Evolutionary conservation across 2,113 vertebrate genomes (phyloP).

Genomic region (Phaetusa simplex): DNA sequence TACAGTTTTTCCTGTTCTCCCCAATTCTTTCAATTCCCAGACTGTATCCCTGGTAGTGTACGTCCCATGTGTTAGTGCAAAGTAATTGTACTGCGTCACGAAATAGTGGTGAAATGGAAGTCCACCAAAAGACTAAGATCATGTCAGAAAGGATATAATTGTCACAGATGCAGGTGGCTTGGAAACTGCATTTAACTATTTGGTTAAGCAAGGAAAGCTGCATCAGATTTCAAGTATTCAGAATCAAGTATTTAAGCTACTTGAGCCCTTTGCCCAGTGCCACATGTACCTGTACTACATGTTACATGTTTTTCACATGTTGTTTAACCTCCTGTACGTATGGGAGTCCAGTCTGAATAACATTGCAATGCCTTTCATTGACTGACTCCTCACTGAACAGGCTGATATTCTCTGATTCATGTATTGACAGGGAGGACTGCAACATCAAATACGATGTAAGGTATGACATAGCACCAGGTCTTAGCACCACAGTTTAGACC

Average conservation of each 20-base stretch:
- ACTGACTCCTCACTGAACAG: neutral
- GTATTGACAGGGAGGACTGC: neutral
- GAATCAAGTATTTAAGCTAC: neutral
- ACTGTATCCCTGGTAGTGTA: neutral
- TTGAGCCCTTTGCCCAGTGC: neutral
- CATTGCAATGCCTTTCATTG: neutral
- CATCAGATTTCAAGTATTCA: neutral
- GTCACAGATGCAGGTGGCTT: neutral
- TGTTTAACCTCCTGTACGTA: neutral
- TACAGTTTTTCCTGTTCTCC: neutral
- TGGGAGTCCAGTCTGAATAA: neutral
- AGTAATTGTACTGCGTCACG: neutral
- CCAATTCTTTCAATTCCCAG: neutral
- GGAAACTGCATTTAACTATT: neutral
- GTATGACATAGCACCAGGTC: neutral
- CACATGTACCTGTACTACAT: rapidly evolving
- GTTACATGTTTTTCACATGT: neutral
- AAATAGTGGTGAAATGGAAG: neutral
- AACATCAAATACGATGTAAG: neutral
- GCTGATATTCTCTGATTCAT: neutral
- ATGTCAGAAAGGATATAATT: neutral
- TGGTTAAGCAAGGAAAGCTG: neutral
- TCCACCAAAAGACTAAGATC: neutral
- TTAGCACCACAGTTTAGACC: neutral
- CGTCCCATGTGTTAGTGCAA: neutral